Evolutionary conservation across 2,888 invertebrate species (phyloP).

Genomic region (Lycocerus yunnanus): DNA sequence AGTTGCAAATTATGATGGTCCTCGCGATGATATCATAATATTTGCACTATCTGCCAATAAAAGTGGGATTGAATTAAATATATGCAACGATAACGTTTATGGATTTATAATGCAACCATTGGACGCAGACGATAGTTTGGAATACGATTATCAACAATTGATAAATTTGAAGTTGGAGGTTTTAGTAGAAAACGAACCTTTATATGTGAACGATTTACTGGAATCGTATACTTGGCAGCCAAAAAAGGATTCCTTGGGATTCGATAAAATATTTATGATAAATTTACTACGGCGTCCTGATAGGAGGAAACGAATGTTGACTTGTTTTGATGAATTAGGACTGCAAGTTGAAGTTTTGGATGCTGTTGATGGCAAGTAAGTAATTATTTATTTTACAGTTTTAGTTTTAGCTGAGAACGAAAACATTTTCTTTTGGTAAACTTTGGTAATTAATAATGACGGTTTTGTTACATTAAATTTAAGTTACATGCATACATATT

Average conservation of each 20-base stretch:
- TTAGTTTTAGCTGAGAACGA: too few relatives aligned
- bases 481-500: too few relatives aligned
- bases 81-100: constrained; percentile 82
- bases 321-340: constrained; percentile 79
- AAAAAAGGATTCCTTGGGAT: constrained; percentile 66
- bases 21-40: constrained; percentile 85
- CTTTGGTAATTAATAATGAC: too few relatives aligned
- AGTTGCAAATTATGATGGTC: constrained; percentile 67
- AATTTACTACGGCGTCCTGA: constrained; percentile 86
- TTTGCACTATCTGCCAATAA: constrained; percentile 84
- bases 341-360: constrained; percentile 75
- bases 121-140: constrained; percentile 65
- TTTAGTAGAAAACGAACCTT: constrained; percentile 62
- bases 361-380: constrained; percentile 90
- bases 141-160: constrained; percentile 72
- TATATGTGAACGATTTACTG: constrained; percentile 56
- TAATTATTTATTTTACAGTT: constrained; percentile 29
- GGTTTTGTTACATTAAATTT: too few relatives aligned
- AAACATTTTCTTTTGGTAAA: too few relatives aligned
- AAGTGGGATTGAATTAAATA: constrained; percentile 66
- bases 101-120: constrained; percentile 85
- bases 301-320: constrained; percentile 77
- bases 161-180: constrained; percentile 77
- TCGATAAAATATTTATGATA: constrained; percentile 88
- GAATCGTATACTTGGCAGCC: constrained; percentile 47